phyloP scores from a whole-genome alignment of 1,140 invertebrate genomes.

The Tetranychus cinnabarinus region DNA sequence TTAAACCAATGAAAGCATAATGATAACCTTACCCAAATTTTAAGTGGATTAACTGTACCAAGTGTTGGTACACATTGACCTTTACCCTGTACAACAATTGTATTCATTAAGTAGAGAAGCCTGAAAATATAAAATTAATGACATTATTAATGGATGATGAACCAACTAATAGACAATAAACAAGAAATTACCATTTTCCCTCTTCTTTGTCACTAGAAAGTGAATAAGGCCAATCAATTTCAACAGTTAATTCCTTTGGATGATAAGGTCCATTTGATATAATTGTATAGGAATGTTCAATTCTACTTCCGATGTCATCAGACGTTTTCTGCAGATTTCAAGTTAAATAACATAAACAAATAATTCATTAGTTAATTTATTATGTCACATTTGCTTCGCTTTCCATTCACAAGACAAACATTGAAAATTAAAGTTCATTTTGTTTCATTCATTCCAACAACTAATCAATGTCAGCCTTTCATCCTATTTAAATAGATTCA shows the following conservation, averaged over 20 bases:
- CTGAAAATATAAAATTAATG: background rate
- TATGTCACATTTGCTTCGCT: too few relatives aligned
- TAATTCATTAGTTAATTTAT: too few relatives aligned
- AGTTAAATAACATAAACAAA: too few relatives aligned
- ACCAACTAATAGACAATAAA: too few relatives aligned
- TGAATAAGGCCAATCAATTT: constrained; percentile 69
- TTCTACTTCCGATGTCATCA: constrained; percentile 56
- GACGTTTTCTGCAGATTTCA: background rate
- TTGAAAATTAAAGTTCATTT: too few relatives aligned
- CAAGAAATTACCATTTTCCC: constrained; percentile 48
- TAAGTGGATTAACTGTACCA: constrained; percentile 39
- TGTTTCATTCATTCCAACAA: too few relatives aligned
- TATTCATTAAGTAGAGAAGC: background rate
- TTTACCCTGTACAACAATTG: constrained; percentile 9
- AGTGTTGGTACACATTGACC: constrained; percentile 23
- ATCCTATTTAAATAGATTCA: too few relatives aligned
- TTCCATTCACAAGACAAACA: too few relatives aligned
- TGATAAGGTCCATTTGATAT: constrained; percentile 63
- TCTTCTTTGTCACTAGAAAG: constrained; percentile 44
- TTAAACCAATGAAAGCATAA: too few relatives aligned
- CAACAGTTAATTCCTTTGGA: constrained; percentile 46
- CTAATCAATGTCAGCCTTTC: too few relatives aligned
- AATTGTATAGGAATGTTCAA: constrained; percentile 61
- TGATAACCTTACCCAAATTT: constrained; percentile 26
- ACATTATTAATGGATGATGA: background rate